These are phyloP conservation scores for Cryptotis parvus DNA, from an alignment of 2,113 vertebrate genomes.

Conservation along the genomic window DNA sequence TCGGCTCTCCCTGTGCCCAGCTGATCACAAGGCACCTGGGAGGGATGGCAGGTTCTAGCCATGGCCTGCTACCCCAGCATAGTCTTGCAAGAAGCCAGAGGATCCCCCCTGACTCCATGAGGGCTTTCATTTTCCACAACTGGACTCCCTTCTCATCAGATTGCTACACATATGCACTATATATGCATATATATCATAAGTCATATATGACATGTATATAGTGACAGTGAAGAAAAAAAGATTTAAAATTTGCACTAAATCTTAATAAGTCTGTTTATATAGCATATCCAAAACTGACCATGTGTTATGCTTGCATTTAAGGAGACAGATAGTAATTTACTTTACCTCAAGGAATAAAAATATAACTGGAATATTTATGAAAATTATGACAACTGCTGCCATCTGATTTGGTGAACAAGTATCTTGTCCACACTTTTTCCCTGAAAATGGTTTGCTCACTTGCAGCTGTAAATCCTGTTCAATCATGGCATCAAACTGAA, in stretches of 20 bases:
- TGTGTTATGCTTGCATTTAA: background rate
- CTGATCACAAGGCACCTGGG: too few relatives aligned
- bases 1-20: too few relatives aligned
- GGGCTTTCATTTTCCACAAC: too few relatives aligned
- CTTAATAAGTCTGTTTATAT: background rate
- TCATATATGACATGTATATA: too few relatives aligned
- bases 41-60: too few relatives aligned
- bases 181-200: too few relatives aligned
- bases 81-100: too few relatives aligned
- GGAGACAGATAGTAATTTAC: background rate
- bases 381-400: background rate
- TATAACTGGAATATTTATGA: background rate
- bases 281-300: background rate
- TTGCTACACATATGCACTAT: too few relatives aligned
- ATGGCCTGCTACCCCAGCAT: too few relatives aligned
- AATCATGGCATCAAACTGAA: background rate
- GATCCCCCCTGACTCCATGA: too few relatives aligned
- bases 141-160: too few relatives aligned
- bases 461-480: background rate
- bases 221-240: too few relatives aligned
- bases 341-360: background rate
- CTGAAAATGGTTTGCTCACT: background rate
- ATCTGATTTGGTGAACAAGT: background rate
- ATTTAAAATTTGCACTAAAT: background rate
- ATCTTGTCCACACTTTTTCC: background rate